phyloP scores from a whole-genome alignment of 1,140 invertebrate genomes.

The Chrysopa pallens region DNA sequence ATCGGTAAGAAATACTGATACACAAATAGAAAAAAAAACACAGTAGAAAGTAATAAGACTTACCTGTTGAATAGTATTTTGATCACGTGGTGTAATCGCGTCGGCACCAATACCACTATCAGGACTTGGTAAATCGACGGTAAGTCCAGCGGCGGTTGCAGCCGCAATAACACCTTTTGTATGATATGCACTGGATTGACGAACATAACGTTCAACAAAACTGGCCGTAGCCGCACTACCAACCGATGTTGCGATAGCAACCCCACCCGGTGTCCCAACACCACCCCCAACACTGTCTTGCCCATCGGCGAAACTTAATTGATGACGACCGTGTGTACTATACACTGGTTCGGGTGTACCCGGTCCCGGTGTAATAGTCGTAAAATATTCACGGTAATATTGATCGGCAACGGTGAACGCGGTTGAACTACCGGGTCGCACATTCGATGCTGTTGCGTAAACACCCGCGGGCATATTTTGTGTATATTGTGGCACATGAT shows the following conservation, averaged over 20 bases:
- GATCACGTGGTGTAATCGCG: slow-evolving; percentile 74
- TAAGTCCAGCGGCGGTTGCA: slow-evolving; percentile 48
- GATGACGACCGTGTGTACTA: slow-evolving; percentile 24
- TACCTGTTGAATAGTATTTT: slow-evolving; percentile 77
- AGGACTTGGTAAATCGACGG: slow-evolving; percentile 79
- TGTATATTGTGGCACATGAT: slow-evolving; percentile 29
- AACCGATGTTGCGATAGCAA: slow-evolving; percentile 8
- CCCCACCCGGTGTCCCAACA: slow-evolving; percentile 12
- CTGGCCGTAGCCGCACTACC: slow-evolving; percentile 22
- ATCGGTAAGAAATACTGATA: too few relatives aligned
- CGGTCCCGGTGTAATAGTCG: slow-evolving; percentile 20
- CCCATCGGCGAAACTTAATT: slow-evolving; percentile 24
- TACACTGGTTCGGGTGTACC: slow-evolving; percentile 3
- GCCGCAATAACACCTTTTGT: slow-evolving; percentile 30
- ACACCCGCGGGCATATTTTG: slow-evolving; percentile 21
- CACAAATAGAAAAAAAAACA: too few relatives aligned
- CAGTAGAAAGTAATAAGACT: slow-evolving; percentile 18
- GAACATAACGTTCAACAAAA: slow-evolving; percentile 32
- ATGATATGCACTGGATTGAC: slow-evolving; percentile 28
- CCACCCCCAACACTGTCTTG: slow-evolving; percentile 22
- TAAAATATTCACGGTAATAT: slow-evolving; percentile 31
- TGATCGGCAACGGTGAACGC: slow-evolving; percentile 23
- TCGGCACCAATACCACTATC: slow-evolving; percentile 83
- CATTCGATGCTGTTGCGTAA: slow-evolving; percentile 12
- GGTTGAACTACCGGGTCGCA: slow-evolving; percentile 11